phyloP scores from a whole-genome alignment of 2,797 vertebrate genomes.

The Hapalemur alaotrensis region DNA sequence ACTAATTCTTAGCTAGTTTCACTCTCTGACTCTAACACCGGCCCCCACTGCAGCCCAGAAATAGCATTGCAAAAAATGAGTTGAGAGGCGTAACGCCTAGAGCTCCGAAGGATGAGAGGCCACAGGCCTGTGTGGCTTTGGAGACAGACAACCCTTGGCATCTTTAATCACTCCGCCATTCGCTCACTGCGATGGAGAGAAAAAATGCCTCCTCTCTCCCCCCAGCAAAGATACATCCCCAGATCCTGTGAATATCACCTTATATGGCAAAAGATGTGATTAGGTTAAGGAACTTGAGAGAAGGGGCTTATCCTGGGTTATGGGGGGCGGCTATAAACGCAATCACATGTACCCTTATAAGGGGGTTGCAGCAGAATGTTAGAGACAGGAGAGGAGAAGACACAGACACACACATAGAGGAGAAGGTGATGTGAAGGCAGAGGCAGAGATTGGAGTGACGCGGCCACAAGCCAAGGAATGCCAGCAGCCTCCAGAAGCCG shows the following conservation, averaged over 20 bases:
- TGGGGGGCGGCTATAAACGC: too few species aligned
- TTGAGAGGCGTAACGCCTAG: accelerated
- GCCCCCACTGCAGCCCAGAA: not conserved
- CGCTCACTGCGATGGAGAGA: not conserved
- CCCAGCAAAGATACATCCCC: too few species aligned
- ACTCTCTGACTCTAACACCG: not conserved
- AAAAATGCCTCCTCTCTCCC: not conserved
- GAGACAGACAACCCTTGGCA: not conserved
- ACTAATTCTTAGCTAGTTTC: not conserved
- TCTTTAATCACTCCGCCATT: not conserved
- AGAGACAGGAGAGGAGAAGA: not conserved
- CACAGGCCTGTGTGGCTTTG: not conserved
- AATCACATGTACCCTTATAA: not conserved
- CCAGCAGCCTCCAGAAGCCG: not conserved
- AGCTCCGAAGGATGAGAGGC: not conserved
- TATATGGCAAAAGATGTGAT: not conserved
- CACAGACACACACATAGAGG: not conserved
- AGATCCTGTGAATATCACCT: not conserved
- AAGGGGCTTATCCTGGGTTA: not conserved
- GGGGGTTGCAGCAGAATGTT: not conserved
- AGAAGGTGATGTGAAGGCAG: not conserved
- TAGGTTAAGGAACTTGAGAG: not conserved
- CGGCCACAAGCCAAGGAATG: not conserved
- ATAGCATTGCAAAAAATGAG: not conserved
- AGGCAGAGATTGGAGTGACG: not conserved